Conservation (phyloP, 2,113 vertebrate species). For the Sakesphorus luctuosus region DNA sequence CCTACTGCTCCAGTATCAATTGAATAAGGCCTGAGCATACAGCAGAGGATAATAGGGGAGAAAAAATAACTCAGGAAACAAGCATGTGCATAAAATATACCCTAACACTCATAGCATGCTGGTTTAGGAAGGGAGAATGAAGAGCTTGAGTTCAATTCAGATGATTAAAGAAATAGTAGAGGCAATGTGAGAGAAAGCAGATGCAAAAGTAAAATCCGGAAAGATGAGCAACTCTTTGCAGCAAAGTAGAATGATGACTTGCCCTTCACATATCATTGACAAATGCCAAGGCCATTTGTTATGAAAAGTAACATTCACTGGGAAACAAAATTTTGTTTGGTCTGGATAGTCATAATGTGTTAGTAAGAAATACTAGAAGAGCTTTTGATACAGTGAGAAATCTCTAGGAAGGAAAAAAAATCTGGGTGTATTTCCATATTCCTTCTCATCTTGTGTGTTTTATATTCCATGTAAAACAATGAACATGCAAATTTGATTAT, state of each 20-base stretch:
- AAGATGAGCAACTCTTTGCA: neutral
- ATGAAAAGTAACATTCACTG: neutral
- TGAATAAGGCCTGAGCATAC: fast-evolving
- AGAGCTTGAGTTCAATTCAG: neutral
- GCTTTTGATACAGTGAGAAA: neutral
- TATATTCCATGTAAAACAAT: neutral
- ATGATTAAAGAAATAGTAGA: neutral
- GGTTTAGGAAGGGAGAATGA: neutral
- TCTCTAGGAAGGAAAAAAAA: neutral
- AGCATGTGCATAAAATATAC: neutral
- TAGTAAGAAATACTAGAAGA: neutral
- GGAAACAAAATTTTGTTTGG: neutral
- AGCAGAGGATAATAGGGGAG: neutral
- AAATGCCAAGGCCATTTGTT: neutral
- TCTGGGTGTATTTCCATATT: neutral
- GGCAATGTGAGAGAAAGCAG: neutral
- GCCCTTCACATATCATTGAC: neutral
- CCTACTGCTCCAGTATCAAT: neutral
- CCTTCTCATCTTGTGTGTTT: neutral
- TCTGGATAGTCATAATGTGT: neutral
- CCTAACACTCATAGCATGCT: neutral
- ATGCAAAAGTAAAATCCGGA: neutral
- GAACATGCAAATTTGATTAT: neutral
- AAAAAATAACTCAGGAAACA: neutral
- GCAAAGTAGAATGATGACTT: neutral